Percentiles rank a stretch among this genome's conserved stretches.
phyloP scores from a whole-genome alignment of 2,113 vertebrate species.

The Dolichotis patagonum region DNA sequence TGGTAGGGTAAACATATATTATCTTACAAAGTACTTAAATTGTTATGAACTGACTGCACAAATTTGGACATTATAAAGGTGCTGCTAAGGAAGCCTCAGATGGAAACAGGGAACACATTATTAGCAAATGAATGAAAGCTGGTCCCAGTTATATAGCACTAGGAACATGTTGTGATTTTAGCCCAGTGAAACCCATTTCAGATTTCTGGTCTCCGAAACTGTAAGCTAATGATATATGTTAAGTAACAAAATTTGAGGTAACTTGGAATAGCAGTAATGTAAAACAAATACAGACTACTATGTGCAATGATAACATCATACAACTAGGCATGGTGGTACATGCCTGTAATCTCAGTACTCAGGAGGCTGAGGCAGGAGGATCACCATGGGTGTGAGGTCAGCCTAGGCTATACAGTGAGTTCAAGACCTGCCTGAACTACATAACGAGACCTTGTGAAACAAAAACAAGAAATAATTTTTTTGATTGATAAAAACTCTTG shows the following conservation, averaged over 20 bases:
- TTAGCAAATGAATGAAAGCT: neutral
- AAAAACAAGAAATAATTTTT: neutral
- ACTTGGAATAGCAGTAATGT: neutral
- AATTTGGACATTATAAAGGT: neutral
- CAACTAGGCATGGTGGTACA: neutral
- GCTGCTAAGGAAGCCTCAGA: neutral
- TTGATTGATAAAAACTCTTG: conserved; percentile 1
- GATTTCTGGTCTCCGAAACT: neutral
- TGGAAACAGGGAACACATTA: neutral
- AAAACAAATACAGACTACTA: neutral
- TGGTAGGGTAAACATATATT: neutral
- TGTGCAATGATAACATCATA: no score
- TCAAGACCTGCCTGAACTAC: no score
- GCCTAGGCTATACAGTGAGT: no score
- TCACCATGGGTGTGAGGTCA: neutral
- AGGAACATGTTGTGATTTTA: neutral
- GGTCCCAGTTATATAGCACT: neutral
- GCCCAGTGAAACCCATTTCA: neutral
- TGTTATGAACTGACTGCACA: neutral
- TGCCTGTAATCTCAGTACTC: neutral
- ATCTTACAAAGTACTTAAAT: neutral
- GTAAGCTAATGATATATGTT: neutral
- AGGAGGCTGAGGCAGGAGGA: neutral
- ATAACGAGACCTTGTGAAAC: neutral
- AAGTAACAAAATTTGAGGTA: neutral